Base-by-base conservation (phyloP, 2,113 vertebrate genomes). In the Hassar affinis region DNA sequence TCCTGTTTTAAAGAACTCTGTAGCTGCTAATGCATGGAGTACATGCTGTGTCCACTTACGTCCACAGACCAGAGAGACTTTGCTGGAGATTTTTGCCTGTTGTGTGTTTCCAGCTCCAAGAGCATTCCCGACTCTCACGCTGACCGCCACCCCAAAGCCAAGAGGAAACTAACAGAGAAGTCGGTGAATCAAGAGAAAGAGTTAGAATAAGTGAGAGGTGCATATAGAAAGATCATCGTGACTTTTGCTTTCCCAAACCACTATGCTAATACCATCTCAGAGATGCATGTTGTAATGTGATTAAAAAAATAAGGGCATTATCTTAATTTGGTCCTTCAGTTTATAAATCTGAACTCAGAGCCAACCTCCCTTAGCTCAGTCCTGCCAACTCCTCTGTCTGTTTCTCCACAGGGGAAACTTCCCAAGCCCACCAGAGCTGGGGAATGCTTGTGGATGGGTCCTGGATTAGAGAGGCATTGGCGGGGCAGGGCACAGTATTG, bases 81-180 rank as follows among this genome's bases (percentile, higher is more conserved):
- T 88, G 76, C 93, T 91, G 12, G 96, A 95, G 20, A 90, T 86
- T 74, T 90, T 94, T 25, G 95, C 96, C 88, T 94, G 94, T 68
- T 93, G 87, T 0, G 88, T 90, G 61, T 95, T 90, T 38, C 96
- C 95, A 0, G 93, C 95, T n/a, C 96, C 96, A 14, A 97, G 89
- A 69, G 96, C 95, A 2, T 94, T 96, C 86, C 96, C 97, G 72
- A 97, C 94, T 10, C 93, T 90, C 86, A 98, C 93, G 6, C 91
- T 95, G 1, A 86, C 95, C 1, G 95, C 93, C 69, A 95, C 93
- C 0, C 93, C 92, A 82, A 97, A 93, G 52, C 95, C 95, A 66
- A 94, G 8, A 9, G 96, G 94, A 83, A 96, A 92, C 96, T 98
- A 88, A 69, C 25, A 79, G 45, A 5, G 59, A 56, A 72, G 33